Evolutionary conservation across 2,113 vertebrate species (phyloP).

Genomic region (Vombatus ursinus): DNA sequence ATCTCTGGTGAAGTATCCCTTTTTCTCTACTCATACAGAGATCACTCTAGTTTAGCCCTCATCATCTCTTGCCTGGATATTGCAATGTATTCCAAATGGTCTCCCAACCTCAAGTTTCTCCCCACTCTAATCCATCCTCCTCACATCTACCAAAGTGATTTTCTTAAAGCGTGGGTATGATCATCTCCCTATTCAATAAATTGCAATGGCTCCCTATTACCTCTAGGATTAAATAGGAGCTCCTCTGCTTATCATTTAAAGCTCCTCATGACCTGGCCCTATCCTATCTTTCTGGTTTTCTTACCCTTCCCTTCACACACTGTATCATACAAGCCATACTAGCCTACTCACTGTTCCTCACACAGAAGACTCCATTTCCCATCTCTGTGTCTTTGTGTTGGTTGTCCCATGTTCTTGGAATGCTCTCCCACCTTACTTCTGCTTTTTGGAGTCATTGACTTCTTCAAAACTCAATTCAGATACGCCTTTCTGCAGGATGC

Average conservation of each 20-base stretch:
- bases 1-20: background rate
- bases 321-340: background rate
- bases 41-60: background rate
- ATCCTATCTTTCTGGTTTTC: background rate
- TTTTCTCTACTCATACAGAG: background rate
- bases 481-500: background rate
- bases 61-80: background rate
- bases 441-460: background rate
- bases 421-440: background rate
- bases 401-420: background rate
- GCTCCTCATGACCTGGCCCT: background rate
- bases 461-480: background rate
- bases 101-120: background rate
- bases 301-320: background rate
- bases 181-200: background rate
- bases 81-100: background rate
- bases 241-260: background rate
- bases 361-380: background rate
- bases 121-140: background rate
- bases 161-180: background rate
- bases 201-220: background rate
- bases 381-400: background rate
- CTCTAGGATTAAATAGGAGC: background rate
- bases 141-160: background rate
- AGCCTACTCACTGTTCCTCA: background rate